A percentile compares a stretch with the other conserved stretches of the same genome.
Evolutionary conservation across 2,888 invertebrate genomes (phyloP).

Genomic region (Agrotis clavis): DNA sequence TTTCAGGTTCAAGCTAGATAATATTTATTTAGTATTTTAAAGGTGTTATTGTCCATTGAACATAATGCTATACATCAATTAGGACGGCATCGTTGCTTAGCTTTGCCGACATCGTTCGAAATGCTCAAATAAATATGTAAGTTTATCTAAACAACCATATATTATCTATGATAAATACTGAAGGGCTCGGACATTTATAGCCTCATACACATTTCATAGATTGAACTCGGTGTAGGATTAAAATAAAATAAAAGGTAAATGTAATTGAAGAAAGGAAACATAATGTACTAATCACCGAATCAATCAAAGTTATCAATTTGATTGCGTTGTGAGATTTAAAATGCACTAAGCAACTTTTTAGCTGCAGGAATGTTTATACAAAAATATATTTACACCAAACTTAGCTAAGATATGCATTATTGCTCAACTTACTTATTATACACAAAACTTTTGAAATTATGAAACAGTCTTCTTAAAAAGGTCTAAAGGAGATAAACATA

Average conservation of each 20-base stretch:
- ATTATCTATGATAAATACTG: conserved; percentile 43
- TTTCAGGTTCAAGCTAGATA: no score
- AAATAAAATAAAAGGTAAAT: background rate
- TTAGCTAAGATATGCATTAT: conserved; percentile 49
- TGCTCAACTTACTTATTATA: conserved; percentile 23
- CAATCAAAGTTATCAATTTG: conserved; percentile 3
- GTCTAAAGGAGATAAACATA: conserved; percentile 14
- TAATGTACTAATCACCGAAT: conserved; percentile 12
- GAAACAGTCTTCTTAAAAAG: conserved; percentile 37
- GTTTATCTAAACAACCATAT: conserved; percentile 26
- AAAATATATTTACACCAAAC: conserved; percentile 61
- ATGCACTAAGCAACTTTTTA: conserved; percentile 37
- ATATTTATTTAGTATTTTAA: no score
- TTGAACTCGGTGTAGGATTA: conserved; percentile 3
- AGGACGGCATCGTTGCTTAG: conserved; percentile 19
- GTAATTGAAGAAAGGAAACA: conserved; percentile 7
- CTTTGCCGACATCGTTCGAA: conserved; percentile 16
- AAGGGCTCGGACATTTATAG: conserved; percentile 29
- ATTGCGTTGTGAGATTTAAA: conserved; percentile 25
- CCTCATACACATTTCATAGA: conserved; percentile 40
- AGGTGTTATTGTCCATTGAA: conserved; percentile 18
- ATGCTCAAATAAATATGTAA: conserved; percentile 48
- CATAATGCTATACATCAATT: background rate
- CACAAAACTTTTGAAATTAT: conserved; percentile 17
- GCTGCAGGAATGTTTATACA: conserved; percentile 60